These are phyloP conservation scores for Tachuris rubrigastra DNA, from an alignment of 2,113 vertebrate genomes.

Conservation along the genomic window DNA sequence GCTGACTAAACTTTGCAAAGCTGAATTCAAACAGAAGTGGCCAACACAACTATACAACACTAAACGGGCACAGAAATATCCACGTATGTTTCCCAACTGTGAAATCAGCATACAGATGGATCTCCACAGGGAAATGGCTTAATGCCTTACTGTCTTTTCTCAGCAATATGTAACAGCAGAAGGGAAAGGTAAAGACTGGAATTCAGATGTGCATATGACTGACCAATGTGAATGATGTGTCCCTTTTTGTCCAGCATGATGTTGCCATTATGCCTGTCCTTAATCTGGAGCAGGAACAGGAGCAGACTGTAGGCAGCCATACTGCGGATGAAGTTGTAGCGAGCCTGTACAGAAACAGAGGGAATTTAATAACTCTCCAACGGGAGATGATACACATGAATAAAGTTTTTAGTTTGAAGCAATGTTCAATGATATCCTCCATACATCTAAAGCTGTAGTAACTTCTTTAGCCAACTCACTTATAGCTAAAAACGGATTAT, in stretches of 20 bases:
- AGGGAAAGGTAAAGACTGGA: background rate
- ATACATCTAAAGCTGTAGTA: background rate
- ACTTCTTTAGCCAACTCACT: background rate
- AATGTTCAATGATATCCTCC: background rate
- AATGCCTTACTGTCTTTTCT: background rate
- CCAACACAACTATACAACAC: background rate
- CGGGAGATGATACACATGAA: background rate
- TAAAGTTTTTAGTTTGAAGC: background rate
- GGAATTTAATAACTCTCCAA: background rate
- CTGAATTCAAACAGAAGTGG: background rate
- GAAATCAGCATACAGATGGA: background rate
- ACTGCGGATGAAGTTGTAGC: conserved; percentile 98
- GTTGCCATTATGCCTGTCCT: conserved; percentile 97
- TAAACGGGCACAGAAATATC: background rate
- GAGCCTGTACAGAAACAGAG: conserved; percentile 76
- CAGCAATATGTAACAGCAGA: background rate
- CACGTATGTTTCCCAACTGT: background rate
- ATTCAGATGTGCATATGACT: conserved; percentile 30
- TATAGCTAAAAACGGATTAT: background rate
- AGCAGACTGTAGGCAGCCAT: conserved; percentile 97
- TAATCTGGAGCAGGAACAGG: conserved; percentile 95
- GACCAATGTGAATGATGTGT: conserved; percentile 96
- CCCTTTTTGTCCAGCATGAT: conserved; percentile 98
- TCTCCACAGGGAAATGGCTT: background rate
- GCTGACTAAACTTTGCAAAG: background rate